Percentiles rank a stretch among this genome's conserved stretches.
phyloP scores from a whole-genome alignment of 2,113 vertebrate species.

The Prunella himalayana region DNA sequence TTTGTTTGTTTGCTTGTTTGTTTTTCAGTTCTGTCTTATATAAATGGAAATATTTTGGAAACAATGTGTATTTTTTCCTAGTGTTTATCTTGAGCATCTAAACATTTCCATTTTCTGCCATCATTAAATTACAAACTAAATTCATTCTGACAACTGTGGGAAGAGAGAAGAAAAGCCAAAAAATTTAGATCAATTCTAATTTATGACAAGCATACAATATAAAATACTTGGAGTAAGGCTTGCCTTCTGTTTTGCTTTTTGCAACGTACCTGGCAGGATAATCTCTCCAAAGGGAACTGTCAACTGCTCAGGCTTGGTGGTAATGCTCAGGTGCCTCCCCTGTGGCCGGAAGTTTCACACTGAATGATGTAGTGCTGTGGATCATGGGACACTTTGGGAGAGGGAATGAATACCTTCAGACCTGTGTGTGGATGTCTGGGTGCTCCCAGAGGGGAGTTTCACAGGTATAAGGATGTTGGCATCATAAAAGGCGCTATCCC shows the following conservation, averaged over 20 bases:
- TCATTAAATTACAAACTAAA: not conserved
- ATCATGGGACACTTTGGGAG: accelerated
- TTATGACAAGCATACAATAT: not conserved
- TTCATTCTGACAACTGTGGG: not conserved
- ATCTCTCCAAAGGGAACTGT: not conserved
- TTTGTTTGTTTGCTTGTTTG: not conserved
- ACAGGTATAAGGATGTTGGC: too few species aligned
- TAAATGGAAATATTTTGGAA: not conserved
- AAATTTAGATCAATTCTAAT: not conserved
- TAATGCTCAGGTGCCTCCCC: too few species aligned
- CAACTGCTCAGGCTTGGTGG: not conserved
- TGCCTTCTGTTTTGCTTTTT: not conserved
- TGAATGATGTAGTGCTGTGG: too few species aligned
- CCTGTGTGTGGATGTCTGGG: not conserved
- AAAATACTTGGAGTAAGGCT: not conserved
- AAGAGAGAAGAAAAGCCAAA: not conserved
- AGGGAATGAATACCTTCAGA: not conserved
- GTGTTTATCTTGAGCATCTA: not conserved
- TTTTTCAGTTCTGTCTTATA: not conserved
- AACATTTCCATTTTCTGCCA: not conserved
- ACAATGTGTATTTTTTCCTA: not conserved
- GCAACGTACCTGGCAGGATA: not conserved
- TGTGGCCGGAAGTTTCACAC: not conserved
- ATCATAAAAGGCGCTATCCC: not conserved
- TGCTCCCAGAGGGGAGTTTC: not conserved